Evolutionary conservation across 2,113 vertebrate species (phyloP).

Genomic region (Centrocercus urophasianus): DNA sequence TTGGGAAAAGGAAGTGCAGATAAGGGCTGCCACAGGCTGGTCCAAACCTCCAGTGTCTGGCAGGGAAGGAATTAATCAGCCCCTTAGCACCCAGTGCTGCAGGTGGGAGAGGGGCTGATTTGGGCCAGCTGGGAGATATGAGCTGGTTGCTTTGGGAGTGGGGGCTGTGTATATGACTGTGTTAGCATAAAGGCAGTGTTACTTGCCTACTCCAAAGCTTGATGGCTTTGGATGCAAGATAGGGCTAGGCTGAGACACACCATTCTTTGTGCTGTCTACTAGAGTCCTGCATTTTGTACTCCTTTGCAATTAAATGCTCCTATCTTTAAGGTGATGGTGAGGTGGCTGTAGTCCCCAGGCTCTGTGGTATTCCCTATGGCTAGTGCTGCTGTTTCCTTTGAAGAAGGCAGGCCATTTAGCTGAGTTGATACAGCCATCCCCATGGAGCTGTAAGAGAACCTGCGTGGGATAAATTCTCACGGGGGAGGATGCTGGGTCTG

Average conservation of each 20-base stretch:
- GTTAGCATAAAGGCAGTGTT: accelerated
- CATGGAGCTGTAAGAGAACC: background rate
- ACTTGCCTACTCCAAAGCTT: background rate
- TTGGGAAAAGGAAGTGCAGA: background rate
- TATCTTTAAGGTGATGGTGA: background rate
- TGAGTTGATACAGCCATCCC: background rate
- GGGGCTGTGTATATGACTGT: background rate
- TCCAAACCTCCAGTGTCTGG: background rate
- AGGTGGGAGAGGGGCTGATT: background rate
- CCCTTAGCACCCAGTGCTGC: background rate
- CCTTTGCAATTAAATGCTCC: background rate
- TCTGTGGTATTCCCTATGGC: background rate
- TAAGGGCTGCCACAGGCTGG: background rate
- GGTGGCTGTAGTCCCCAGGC: background rate
- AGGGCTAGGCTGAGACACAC: accelerated
- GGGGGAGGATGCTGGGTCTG: background rate
- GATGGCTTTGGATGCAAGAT: accelerated
- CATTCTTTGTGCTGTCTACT: accelerated
- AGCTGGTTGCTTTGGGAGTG: background rate
- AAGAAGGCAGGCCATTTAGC: background rate
- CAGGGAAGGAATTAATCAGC: background rate
- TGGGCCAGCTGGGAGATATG: background rate
- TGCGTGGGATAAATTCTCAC: background rate
- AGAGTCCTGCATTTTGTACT: background rate
- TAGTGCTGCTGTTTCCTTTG: background rate